Evolutionary conservation across 2,113 vertebrate genomes (phyloP), one percentile per base, ranked within the genome.

Genomic region (Cettia cetti): DNA sequence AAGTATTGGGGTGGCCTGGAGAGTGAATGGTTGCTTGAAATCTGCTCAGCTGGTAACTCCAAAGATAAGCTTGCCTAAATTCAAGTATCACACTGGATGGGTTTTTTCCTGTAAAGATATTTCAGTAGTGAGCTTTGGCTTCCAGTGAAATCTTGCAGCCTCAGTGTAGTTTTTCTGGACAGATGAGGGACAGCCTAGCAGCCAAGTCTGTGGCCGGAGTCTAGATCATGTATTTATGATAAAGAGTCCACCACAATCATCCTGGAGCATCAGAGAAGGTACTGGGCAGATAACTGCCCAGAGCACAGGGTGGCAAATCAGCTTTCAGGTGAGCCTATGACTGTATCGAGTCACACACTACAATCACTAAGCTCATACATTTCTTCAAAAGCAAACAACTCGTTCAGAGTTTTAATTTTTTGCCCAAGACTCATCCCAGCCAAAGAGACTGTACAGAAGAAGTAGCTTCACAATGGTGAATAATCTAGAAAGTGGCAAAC

Each of bases 321-420:
- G 57, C 33, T 72, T 68, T 28, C 56, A 78, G 60, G 24, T 11
- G 74, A 78, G 35, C 17, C 35, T 6, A 0, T 9, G 92, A 75
- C 31, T n/a, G 0, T 26, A 66, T 13, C 47, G n/a, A 84, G 45
- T 42, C 85, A 66, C 8, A 18, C 17, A 45, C 19, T 57, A 1
- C 19, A 33, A 61, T 59, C 64, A 47, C 24, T 42, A 5, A 3
- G 35, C 35, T 86, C 5, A 1, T 18, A 60, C 0, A 0, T 22
- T 44, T 27, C 52, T 68, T 40, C 10, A 39, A 64, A 40, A 6
- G 52, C 82, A 24, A 90, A 75, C 7, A 88, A 22, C n/a, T 63
- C 31, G 37, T 2, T 27, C 13, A 50, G 2, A 28, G 26, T 42
- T 60, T 28, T 39, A 21, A 60, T 69, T 85, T 93, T 60, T 56